These are phyloP conservation scores for Harpalus rubripes DNA, from an alignment of 2,888 invertebrate genomes.

Conservation along the genomic window DNA sequence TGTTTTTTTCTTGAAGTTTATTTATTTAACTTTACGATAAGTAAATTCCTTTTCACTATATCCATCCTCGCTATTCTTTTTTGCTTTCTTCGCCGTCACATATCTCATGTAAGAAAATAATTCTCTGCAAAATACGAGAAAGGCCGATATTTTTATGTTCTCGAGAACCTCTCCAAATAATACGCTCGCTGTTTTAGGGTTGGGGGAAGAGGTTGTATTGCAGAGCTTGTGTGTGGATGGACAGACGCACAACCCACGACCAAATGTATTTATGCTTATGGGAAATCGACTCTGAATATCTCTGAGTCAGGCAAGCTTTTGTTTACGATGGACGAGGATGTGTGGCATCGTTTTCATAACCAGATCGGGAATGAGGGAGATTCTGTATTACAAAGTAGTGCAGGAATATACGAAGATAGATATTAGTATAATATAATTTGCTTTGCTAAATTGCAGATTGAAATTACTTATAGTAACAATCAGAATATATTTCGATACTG, in stretches of 20 bases:
- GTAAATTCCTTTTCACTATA: neutral
- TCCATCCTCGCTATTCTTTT: neutral
- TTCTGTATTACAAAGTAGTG: neutral
- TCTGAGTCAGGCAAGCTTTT: slow-evolving; percentile 53
- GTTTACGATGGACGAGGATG: slow-evolving; percentile 47
- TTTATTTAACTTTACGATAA: neutral
- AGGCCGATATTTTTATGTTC: slow-evolving; percentile 61
- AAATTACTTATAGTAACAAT: too few relatives aligned
- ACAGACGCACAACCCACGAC: slow-evolving; percentile 40
- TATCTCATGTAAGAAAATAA: slow-evolving; percentile 56
- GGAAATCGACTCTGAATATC: slow-evolving; percentile 54
- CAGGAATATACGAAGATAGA: too few relatives aligned
- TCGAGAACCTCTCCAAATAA: slow-evolving; percentile 59
- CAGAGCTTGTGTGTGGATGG: slow-evolving; percentile 10
- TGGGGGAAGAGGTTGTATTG: neutral
- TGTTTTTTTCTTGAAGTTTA: too few relatives aligned
- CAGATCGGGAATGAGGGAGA: neutral
- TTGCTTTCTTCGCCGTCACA: neutral
- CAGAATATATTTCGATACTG: too few relatives aligned
- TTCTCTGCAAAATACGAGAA: slow-evolving; percentile 54
- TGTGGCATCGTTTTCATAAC: neutral
- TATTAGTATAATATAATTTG: too few relatives aligned
- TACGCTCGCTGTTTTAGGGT: slow-evolving; percentile 30
- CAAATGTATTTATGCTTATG: slow-evolving; percentile 63
- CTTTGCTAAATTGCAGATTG: too few relatives aligned